Base-by-base conservation (phyloP, 2,113 vertebrate species). In the Himantopus leucocephalus region DNA sequence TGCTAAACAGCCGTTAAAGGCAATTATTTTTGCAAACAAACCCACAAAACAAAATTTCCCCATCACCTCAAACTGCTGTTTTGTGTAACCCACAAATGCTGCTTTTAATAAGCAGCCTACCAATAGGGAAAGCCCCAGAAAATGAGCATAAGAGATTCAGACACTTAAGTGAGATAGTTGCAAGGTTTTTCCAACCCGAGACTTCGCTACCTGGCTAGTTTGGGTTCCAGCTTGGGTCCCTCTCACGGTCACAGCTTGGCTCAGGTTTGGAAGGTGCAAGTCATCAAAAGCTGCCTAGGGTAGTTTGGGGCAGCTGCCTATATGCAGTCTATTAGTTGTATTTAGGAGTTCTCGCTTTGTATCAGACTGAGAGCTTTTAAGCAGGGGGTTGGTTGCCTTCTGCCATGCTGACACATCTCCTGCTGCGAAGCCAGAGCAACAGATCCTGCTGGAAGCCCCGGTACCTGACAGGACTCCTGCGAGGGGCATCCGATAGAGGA, bases 1-100 rank as follows among this genome's bases (percentile, higher is more conserved):
- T 55, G 16, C 20, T 67, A 21, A 70, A 52, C 14, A 58, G 10
- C 18, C 12, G 6, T 32, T 55, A 59, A 75, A 85, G 20, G 50
- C 23, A 91, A 71, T 39, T 78, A 15, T 15, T 89, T 94, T 80
- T 74, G 32, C 76, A 68, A 94, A 64, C 8, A 78, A 88, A 55
- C 13, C 22, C 39, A 56, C 23, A 79, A 63, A 50, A 9, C 8
- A 67, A n/a, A 41, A 63, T 64, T 86, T 52, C 29, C 29, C 1
- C 1, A 32, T 89, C 71, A 68, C 90, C 48, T 86, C 62, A 55
- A 78, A 52, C 37, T 81, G n/a, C 56, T 71, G 5, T 32, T 92
- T 45, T 66, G 37, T 63, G 66, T 55, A 82, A 92, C 20, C 39
- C 52, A 77, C 20, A 67, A 78, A 85, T 34, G 8, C 23, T 41